A percentile compares a stretch with the other conserved stretches of the same genome.
phyloP scores from a whole-genome alignment of 2,797 vertebrate genomes.

The Merluccius polli region DNA sequence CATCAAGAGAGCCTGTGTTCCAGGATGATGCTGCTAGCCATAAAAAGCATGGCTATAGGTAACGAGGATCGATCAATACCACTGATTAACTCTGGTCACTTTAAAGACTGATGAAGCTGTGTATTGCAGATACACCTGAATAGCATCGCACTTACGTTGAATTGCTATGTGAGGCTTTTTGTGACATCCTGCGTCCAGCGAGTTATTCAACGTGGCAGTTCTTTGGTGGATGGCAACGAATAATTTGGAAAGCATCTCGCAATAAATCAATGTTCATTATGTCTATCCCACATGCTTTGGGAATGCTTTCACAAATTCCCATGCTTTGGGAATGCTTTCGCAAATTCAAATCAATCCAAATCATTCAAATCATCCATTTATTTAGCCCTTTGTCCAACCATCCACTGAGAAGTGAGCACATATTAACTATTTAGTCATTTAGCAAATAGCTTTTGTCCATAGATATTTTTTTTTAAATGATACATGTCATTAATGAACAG shows the following conservation, averaged over 20 bases:
- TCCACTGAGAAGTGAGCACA: background rate
- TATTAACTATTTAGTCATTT: conserved; percentile 2
- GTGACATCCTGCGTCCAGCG: background rate
- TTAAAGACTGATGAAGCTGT: conserved; percentile 11
- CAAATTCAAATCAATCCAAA: background rate
- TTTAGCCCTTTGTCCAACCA: background rate
- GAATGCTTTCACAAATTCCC: background rate
- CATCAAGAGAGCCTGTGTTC: conserved; percentile 8
- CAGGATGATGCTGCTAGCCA: conserved; percentile 9
- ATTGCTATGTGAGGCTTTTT: background rate
- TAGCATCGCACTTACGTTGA: background rate
- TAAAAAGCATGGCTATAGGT: conserved; percentile 15
- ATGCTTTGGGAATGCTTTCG: background rate
- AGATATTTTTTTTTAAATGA: background rate
- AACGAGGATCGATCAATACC: conserved; percentile 13
- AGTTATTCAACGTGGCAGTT: background rate
- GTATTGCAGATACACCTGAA: conserved; percentile 18
- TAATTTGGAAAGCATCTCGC: background rate
- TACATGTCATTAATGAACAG: background rate
- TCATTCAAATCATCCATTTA: background rate
- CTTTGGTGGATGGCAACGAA: background rate
- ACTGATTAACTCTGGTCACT: conserved; percentile 19
- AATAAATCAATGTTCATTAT: conserved; percentile 5
- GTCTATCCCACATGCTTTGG: background rate
- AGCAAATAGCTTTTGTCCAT: background rate